Evolutionary conservation across 1,140 invertebrate genomes (phyloP), one percentile per base, ranked within the genome.

Genomic region (Uloborus diversus): DNA sequence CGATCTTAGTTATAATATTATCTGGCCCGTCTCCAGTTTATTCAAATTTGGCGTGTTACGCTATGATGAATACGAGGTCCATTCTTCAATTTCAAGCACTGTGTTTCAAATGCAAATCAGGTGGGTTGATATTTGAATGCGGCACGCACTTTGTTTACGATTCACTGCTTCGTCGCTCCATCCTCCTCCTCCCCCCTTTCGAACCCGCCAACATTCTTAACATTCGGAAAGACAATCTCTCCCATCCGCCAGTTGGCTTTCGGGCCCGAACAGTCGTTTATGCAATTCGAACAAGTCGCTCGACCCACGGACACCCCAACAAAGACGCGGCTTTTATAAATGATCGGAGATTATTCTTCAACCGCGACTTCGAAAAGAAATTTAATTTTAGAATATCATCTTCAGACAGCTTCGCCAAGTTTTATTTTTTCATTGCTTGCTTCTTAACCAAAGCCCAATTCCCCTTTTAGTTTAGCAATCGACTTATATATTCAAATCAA

Each of bases 1-100:
- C 65, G 62, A 79, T 79, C 76, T 79, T 79, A 79, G 76, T 79
- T 79, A 66, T 78, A 78, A 78, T 78, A 78, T 78, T 78, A 79
- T 79, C 76, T 79, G 76, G 76, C 32, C 64, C 51, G 35, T 57
- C 61, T 68, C 76, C 76, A 79, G 76, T 62, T 79, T 79, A 79
- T 79, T 79, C 76, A 79, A 79, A 79, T 79, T 79, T 69, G 65
- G 76, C 51, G 76, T 69, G 76, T 61, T 79, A 35, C 64, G 64
- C 65, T 33, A 66, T 68, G 76, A 79, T 79, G 76, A 79, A 79
- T 79, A 57, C 64, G 37, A 35, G 23, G 61, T 61, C 65, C 76
- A 79, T 79, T 79, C 76, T 79, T 79, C 65, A 69, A 69, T 79
- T 76, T 76, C 73, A 64, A 68, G 76, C 62, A 42, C 65, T 79